Percentiles rank a stretch among this genome's conserved stretches.
Conservation (phyloP, 2,797 vertebrate genomes). For the Lutjanus campechanus region DNA sequence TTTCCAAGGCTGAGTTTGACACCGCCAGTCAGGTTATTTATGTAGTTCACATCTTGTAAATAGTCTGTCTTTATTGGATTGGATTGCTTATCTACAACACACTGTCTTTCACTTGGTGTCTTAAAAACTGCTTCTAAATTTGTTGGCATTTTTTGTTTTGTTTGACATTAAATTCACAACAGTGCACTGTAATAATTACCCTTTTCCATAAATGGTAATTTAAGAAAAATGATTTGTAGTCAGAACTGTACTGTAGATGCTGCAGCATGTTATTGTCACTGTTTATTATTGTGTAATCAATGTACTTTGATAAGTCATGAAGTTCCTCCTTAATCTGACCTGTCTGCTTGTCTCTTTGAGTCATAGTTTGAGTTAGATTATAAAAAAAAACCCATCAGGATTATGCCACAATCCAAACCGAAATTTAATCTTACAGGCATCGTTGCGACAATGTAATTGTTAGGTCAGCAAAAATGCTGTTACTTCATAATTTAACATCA, state of each 20-base stretch:
- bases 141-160: not conserved
- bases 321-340: slow-evolving; percentile 38
- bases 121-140: too few species aligned
- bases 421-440: slow-evolving; percentile 7
- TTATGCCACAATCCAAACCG: slow-evolving; percentile 41
- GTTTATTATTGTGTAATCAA: not conserved
- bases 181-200: not conserved
- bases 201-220: not conserved
- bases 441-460: not conserved
- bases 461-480: not conserved
- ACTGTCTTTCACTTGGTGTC: not conserved
- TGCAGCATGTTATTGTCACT: not conserved
- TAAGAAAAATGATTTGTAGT: not conserved
- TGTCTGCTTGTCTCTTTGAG: slow-evolving; percentile 18
- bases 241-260: not conserved
- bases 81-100: not conserved
- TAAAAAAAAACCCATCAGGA: slow-evolving; percentile 39
- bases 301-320: slow-evolving; percentile 15
- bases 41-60: not conserved
- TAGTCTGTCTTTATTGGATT: not conserved
- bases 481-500: not conserved
- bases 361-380: slow-evolving; percentile 53
- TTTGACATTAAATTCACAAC: not conserved
- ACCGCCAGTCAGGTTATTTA: slow-evolving; percentile 89
- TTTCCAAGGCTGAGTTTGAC: slow-evolving; percentile 91